phyloP scores from a whole-genome alignment of 2,797 vertebrate genomes.

The Semotilus atromaculatus region DNA sequence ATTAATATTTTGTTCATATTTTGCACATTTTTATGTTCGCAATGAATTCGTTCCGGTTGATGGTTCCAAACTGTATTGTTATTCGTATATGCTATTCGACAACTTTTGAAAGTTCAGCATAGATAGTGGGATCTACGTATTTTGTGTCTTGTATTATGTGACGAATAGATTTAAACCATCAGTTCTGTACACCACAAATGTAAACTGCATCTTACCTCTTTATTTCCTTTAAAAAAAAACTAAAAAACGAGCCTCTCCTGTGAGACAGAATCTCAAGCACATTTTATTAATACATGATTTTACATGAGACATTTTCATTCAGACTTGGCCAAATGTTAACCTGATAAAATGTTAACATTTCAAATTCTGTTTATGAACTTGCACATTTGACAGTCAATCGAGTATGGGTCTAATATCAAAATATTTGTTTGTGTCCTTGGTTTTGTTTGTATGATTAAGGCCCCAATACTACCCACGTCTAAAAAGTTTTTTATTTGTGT shows the following conservation, averaged over 20 bases:
- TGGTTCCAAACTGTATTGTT: background rate
- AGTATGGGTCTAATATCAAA: background rate
- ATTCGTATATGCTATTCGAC: background rate
- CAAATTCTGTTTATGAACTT: background rate
- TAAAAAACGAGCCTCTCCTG: background rate
- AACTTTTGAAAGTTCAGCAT: background rate
- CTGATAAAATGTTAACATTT: background rate
- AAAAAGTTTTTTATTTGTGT: background rate
- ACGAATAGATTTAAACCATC: background rate
- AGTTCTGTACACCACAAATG: background rate
- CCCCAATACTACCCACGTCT: background rate
- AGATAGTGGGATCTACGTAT: background rate
- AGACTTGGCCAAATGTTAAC: background rate
- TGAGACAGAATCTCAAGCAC: background rate
- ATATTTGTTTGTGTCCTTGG: constrained; percentile 12
- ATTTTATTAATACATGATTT: background rate
- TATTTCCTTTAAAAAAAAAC: too few relatives aligned
- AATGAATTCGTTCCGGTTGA: background rate
- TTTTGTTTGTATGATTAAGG: constrained; percentile 6
- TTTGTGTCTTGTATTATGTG: background rate
- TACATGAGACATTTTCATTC: background rate
- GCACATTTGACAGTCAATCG: background rate
- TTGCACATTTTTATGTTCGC: background rate
- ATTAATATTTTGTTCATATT: background rate
- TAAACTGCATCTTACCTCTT: background rate